Evolutionary conservation across 1,140 invertebrate genomes (phyloP).

Genomic region (Hycleus cichorii): DNA sequence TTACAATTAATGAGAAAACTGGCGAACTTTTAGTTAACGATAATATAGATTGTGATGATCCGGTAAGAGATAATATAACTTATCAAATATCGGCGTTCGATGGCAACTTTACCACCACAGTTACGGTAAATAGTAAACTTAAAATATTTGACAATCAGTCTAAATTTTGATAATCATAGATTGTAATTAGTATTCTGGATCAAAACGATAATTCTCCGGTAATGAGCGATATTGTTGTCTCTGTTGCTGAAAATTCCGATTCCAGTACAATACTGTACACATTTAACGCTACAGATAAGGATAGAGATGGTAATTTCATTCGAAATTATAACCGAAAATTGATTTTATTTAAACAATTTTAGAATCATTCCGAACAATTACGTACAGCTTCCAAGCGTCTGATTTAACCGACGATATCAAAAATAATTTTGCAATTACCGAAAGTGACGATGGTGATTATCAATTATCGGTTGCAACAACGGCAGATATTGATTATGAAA

Average conservation of each 20-base stretch:
- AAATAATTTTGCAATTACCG: too few relatives aligned
- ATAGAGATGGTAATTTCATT: slow-evolving; percentile 45
- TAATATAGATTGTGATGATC: slow-evolving; percentile 46
- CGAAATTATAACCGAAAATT: too few relatives aligned
- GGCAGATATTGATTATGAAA: too few relatives aligned
- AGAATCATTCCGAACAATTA: slow-evolving; percentile 20
- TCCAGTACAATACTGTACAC: too few relatives aligned
- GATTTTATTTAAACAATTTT: not conserved
- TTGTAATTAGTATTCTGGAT: slow-evolving; percentile 45
- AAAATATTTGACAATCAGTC: too few relatives aligned
- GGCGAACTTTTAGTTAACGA: slow-evolving; percentile 42
- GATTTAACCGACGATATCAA: too few relatives aligned
- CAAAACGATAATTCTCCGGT: slow-evolving; percentile 45
- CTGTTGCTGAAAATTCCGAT: slow-evolving; percentile 29
- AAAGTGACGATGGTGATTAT: too few relatives aligned
- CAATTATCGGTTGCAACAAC: too few relatives aligned
- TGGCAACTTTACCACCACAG: slow-evolving; percentile 31
- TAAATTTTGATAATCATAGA: slow-evolving; percentile 36
- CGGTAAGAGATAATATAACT: slow-evolving; percentile 36
- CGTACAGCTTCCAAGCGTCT: too few relatives aligned
- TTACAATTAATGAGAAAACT: slow-evolving; percentile 40
- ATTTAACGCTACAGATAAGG: slow-evolving; percentile 38
- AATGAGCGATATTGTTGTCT: slow-evolving; percentile 27
- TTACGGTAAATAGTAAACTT: not conserved
- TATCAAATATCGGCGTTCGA: slow-evolving; percentile 46